Conservation (phyloP, 2,888 invertebrate genomes). For the Hoplodrina ambigua region DNA sequence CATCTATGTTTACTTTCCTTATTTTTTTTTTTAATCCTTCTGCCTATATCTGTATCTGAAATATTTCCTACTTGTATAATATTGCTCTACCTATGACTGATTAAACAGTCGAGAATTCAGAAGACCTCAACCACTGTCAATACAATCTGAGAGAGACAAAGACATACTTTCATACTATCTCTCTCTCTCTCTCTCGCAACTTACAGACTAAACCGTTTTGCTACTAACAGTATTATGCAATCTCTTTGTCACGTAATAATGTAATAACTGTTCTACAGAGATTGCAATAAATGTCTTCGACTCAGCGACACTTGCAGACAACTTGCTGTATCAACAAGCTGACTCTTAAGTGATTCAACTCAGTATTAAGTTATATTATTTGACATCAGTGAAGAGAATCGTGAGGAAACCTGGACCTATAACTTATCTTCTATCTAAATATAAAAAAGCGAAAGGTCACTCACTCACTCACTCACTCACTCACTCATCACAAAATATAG, state of each 20-base stretch:
- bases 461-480: no score
- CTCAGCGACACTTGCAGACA: conserved; percentile 38
- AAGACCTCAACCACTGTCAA: not conserved
- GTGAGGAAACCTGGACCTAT: no score
- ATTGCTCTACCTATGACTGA: no score
- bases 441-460: no score
- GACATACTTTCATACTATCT: no score
- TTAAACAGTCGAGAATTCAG: not conserved
- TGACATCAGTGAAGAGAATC: no score
- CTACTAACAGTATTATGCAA: not conserved
- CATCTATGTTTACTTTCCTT: no score
- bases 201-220: no score
- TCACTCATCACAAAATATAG: no score
- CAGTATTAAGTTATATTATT: not conserved
- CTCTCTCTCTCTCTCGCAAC: not conserved
- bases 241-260: conserved; percentile 39
- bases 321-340: conserved; percentile 33
- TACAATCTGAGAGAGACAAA: no score
- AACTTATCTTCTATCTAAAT: no score
- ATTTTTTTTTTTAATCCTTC: no score
- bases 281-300: conserved; percentile 43
- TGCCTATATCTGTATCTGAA: not conserved
- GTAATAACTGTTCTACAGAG: conserved; percentile 27
- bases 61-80: not conserved
- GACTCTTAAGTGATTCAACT: conserved; percentile 1